A percentile compares a stretch with the other conserved stretches of the same genome.
Evolutionary conservation across 2,797 vertebrate species (phyloP).

Genomic region (Ispidina lecontei): DNA sequence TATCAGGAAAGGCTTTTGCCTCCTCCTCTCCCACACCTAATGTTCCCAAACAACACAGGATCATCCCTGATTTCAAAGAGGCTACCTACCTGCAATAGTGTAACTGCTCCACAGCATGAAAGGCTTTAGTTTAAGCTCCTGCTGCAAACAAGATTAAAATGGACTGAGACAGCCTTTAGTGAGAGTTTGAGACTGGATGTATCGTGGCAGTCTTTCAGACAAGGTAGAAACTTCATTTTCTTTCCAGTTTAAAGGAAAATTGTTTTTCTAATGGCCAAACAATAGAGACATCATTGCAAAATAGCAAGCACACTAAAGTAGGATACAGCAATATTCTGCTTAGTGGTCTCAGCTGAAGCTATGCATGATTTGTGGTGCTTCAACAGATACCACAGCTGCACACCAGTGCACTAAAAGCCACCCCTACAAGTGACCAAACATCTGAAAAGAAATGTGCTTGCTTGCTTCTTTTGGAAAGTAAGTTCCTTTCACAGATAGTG

Average conservation of each 20-base stretch:
- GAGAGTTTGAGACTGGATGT: not conserved
- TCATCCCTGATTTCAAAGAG: not conserved
- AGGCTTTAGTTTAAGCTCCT: not conserved
- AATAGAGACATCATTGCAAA: accelerated
- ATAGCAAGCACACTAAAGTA: not conserved
- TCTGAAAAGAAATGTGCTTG: not conserved
- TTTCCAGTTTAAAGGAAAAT: not conserved
- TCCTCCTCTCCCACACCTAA: not conserved
- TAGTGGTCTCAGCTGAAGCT: not conserved
- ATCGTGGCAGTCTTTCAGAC: not conserved
- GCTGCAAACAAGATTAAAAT: not conserved
- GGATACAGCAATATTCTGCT: not conserved
- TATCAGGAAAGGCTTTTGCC: not conserved
- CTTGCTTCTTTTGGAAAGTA: not conserved
- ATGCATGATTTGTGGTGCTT: not conserved
- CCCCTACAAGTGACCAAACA: not conserved
- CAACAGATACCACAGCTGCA: not conserved
- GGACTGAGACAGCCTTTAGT: not conserved
- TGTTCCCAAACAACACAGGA: not conserved
- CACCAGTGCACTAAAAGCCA: not conserved
- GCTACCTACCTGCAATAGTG: not conserved
- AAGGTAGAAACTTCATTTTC: not conserved
- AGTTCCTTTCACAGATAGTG: not conserved
- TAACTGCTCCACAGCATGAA: not conserved
- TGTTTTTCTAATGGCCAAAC: not conserved